Conservation (phyloP, 2,888 invertebrate genomes). For the Dastarcus helophoroides region DNA sequence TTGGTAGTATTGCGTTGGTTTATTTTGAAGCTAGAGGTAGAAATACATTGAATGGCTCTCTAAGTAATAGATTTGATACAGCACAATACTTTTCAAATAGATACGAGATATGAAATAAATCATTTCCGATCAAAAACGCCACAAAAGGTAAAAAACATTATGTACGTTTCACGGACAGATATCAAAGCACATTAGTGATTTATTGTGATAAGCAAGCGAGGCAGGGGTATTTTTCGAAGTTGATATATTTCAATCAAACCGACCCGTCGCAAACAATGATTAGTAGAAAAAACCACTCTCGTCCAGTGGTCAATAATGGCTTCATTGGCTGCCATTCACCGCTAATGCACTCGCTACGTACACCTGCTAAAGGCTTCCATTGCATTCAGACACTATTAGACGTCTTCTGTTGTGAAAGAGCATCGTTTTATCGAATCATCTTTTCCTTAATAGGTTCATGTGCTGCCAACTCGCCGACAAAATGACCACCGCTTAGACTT, state of each 20-base stretch:
- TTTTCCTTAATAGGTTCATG: too few relatives aligned
- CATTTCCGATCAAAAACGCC: slow-evolving; percentile 23
- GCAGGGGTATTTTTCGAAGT: slow-evolving; percentile 29
- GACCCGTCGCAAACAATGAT: slow-evolving; percentile 35
- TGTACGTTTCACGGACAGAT: slow-evolving; percentile 26
- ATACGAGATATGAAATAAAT: slow-evolving; percentile 25
- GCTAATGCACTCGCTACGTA: slow-evolving; percentile 29
- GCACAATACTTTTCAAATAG: slow-evolving; percentile 18
- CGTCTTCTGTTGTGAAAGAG: too few relatives aligned
- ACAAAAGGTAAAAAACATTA: slow-evolving; percentile 25
- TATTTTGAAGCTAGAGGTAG: too few relatives aligned
- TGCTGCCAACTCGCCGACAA: too few relatives aligned
- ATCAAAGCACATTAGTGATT: slow-evolving; percentile 29
- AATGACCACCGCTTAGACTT: too few relatives aligned
- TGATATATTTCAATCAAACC: slow-evolving; percentile 37
- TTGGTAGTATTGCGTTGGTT: too few relatives aligned
- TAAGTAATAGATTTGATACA: slow-evolving; percentile 18
- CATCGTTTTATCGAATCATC: too few relatives aligned
- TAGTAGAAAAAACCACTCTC: slow-evolving; percentile 30
- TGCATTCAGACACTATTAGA: too few relatives aligned
- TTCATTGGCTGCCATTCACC: slow-evolving; percentile 34
- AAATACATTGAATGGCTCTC: too few relatives aligned
- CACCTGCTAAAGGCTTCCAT: slow-evolving; percentile 12
- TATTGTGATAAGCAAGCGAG: slow-evolving; percentile 31
- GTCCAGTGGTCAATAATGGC: slow-evolving; percentile 33